Conservation (phyloP, 1,140 invertebrate genomes). For the Mizuhopecten yessoensis region DNA sequence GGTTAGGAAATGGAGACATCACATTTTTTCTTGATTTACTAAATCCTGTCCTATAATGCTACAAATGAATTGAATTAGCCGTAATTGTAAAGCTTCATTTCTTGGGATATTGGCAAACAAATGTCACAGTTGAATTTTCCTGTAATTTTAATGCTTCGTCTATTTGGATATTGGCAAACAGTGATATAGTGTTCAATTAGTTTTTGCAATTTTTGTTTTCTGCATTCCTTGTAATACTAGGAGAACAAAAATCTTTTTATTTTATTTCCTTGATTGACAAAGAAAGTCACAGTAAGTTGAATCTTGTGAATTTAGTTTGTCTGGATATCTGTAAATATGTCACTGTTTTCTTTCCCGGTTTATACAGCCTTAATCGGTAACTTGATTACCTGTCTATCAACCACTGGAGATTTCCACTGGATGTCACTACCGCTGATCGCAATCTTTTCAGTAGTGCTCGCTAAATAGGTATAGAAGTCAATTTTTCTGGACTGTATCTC, state of each 20-base stretch:
- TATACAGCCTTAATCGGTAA: no score
- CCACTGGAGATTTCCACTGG: background rate
- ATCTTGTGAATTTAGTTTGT: background rate
- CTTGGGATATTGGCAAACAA: background rate
- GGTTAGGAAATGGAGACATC: background rate
- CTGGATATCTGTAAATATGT: background rate
- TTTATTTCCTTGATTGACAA: background rate
- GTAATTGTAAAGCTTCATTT: background rate
- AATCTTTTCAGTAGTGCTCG: background rate
- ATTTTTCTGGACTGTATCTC: background rate
- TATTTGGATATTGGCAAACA: background rate
- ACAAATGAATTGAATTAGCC: background rate
- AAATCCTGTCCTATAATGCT: background rate
- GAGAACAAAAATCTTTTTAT: background rate
- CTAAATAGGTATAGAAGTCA: constrained; percentile 1
- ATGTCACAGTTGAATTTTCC: background rate
- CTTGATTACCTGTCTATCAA: background rate
- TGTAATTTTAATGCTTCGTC: constrained; percentile 8
- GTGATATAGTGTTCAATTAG: no score
- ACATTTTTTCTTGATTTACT: constrained; percentile 10
- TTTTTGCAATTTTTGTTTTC: background rate
- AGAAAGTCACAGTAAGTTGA: background rate
- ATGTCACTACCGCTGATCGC: background rate
- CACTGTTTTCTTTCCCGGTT: background rate
- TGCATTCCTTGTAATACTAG: background rate